Percentiles rank a stretch among this genome's conserved stretches.
These are phyloP conservation scores for Drosophila triauraria DNA, from an alignment of 1,140 invertebrate species.

Conservation along the genomic window DNA sequence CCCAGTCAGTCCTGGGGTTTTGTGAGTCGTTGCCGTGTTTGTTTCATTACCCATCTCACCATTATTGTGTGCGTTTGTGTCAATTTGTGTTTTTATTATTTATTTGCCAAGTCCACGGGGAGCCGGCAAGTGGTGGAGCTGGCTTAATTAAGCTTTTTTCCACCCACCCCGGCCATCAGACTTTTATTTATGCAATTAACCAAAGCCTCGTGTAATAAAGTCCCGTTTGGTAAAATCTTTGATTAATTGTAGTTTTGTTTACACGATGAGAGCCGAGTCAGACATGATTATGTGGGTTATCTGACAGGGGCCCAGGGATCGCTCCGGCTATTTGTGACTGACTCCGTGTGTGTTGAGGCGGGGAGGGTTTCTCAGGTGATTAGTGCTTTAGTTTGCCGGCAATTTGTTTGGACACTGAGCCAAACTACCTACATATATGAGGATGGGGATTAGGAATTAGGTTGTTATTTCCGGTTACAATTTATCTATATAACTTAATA, in stretches of 20 bases:
- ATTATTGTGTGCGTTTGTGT: conserved; percentile 60
- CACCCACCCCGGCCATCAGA: conserved; percentile 16
- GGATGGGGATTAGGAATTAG: too few relatives aligned
- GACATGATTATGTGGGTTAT: conserved; percentile 59
- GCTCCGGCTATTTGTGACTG: conserved; percentile 13
- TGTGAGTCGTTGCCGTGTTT: conserved; percentile 17
- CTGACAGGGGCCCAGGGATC: conserved; percentile 34
- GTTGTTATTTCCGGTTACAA: background rate
- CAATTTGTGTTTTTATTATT: conserved; percentile 82
- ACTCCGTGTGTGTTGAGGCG: conserved; percentile 1
- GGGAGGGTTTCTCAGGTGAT: conserved; percentile 53
- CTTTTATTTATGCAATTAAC: conserved; percentile 82
- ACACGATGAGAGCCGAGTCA: conserved; percentile 54
- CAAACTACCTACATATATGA: background rate
- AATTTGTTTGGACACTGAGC: conserved; percentile 59
- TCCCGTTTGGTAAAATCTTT: conserved; percentile 73
- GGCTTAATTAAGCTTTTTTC: conserved; percentile 69
- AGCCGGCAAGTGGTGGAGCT: conserved; percentile 42
- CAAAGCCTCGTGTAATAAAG: conserved; percentile 79
- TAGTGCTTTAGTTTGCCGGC: conserved; percentile 47
- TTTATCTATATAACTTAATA: too few relatives aligned
- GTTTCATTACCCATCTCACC: conserved; percentile 36
- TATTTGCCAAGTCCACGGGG: conserved; percentile 71
- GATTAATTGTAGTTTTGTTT: conserved; percentile 84
- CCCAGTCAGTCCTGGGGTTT: conserved; percentile 9